Percentiles rank a stretch among this genome's conserved stretches.
These are phyloP conservation scores for Leptestheria dahalacensis DNA, from an alignment of 1,140 invertebrate species.

Conservation along the genomic window DNA sequence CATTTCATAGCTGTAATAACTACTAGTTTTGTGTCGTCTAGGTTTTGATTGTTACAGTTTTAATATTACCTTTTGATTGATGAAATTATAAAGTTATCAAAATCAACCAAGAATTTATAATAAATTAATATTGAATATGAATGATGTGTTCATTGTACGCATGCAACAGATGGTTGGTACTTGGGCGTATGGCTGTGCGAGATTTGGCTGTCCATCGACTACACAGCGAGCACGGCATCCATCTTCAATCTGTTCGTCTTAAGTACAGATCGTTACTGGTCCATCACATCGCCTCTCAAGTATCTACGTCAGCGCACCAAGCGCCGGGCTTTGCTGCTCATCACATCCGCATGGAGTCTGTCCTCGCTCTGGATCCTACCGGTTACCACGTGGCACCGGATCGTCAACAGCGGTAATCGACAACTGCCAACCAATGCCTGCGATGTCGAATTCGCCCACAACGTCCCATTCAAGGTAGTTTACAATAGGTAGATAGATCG, in stretches of 20 bases:
- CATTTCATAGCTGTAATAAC: too few species aligned
- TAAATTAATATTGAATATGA: too few species aligned
- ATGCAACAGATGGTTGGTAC: conserved; percentile 32
- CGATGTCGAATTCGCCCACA: conserved; percentile 39
- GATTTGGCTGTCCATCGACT: conserved; percentile 39
- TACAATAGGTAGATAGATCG: too few species aligned
- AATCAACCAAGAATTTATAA: too few species aligned
- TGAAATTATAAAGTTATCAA: too few species aligned
- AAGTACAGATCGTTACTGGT: conserved; percentile 34
- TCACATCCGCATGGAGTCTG: conserved; percentile 36
- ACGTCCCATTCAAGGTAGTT: conserved; percentile 33
- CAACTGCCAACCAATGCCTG: conserved; percentile 24
- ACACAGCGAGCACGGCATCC: conserved; percentile 45
- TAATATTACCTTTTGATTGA: too few species aligned
- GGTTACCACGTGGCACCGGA: conserved; percentile 34
- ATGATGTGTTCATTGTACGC: not conserved
- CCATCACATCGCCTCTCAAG: conserved; percentile 41
- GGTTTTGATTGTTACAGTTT: too few species aligned
- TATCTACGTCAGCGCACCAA: conserved; percentile 43
- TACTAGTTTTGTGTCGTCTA: too few species aligned
- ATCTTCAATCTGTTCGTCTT: conserved; percentile 43
- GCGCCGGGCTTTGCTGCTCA: conserved; percentile 32
- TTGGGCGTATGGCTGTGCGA: conserved; percentile 38
- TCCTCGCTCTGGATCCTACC: conserved; percentile 37
- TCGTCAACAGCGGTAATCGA: conserved; percentile 25